A percentile compares a stretch with the other conserved stretches of the same genome.
phyloP scores from a whole-genome alignment of 2,888 invertebrate genomes.

The Cartodere bifasciata region DNA sequence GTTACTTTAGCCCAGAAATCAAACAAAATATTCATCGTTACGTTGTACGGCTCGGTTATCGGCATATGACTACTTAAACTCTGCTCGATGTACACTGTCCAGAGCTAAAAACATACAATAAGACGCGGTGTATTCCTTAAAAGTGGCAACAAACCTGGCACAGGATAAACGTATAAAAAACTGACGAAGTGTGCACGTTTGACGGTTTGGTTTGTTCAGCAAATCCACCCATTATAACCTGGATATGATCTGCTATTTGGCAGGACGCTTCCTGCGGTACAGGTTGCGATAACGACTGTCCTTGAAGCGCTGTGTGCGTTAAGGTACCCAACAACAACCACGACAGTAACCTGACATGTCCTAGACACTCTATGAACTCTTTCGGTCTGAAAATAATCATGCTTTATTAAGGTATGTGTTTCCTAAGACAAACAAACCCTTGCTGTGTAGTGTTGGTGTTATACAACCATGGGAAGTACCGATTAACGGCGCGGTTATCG shows the following conservation, averaged over 20 bases:
- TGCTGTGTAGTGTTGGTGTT: slow-evolving; percentile 69
- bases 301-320: slow-evolving; percentile 65
- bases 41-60: slow-evolving; percentile 57
- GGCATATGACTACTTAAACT: slow-evolving; percentile 54
- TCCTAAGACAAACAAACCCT: slow-evolving; percentile 43
- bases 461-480: slow-evolving; percentile 85
- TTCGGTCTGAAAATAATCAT: slow-evolving; percentile 51
- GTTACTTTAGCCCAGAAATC: slow-evolving; percentile 99
- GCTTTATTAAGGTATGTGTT: background rate
- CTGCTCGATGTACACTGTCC: slow-evolving; percentile 97
- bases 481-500: slow-evolving; percentile 67
- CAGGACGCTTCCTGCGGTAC: slow-evolving; percentile 93
- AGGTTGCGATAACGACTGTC: slow-evolving; percentile 54
- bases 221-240: slow-evolving; percentile 93
- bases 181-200: slow-evolving; percentile 86
- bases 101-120: slow-evolving; percentile 45
- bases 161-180: slow-evolving; percentile 93
- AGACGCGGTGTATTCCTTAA: background rate
- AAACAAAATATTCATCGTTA: slow-evolving; percentile 70
- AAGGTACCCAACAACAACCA: slow-evolving; percentile 96
- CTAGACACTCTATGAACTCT: slow-evolving; percentile 90
- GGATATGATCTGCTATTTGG: slow-evolving; percentile 94
- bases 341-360: slow-evolving; percentile 85
- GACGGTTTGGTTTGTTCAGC: slow-evolving; percentile 90
- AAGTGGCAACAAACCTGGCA: slow-evolving; percentile 57